Conservation (phyloP, 2,113 vertebrate species). For the Lophura nycthemera region DNA sequence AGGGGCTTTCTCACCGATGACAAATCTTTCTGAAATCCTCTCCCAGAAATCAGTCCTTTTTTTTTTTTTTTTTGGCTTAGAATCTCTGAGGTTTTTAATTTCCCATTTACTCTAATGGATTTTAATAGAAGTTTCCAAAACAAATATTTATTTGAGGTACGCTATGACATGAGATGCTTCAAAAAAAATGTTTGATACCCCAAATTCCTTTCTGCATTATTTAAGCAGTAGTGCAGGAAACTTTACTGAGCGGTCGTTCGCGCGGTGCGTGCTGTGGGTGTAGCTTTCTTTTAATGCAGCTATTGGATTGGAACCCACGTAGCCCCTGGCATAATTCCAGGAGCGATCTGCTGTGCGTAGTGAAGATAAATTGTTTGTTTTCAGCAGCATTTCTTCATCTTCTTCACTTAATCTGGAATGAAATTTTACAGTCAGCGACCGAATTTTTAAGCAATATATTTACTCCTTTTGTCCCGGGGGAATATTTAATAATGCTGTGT, state of each 20-base stretch:
- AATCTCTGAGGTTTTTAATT: neutral
- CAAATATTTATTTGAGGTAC: neutral
- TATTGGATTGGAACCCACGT: constrained; percentile 20
- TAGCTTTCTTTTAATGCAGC: constrained; percentile 17
- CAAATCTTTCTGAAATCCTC: constrained; percentile 30
- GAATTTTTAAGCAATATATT: constrained; percentile 53
- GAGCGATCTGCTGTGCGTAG: neutral
- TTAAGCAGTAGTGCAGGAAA: neutral
- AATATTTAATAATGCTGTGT: constrained; percentile 2
- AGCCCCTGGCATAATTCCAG: constrained; percentile 32
- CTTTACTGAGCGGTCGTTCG: neutral
- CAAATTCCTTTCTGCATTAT: neutral
- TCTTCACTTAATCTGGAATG: constrained; percentile 50
- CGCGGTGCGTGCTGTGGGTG: neutral
- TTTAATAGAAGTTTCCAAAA: neutral
- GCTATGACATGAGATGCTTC: neutral
- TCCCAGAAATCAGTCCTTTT: neutral
- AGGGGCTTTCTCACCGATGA: neutral
- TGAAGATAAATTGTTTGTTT: constrained; percentile 68
- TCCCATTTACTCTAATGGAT: neutral
- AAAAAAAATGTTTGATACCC: neutral
- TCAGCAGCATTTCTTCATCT: constrained; percentile 62
- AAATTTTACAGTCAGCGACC: constrained; percentile 51
- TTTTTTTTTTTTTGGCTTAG: neutral
- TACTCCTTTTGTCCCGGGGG: constrained; percentile 48